A percentile compares a stretch with the other conserved stretches of the same genome.
Evolutionary conservation across 2,888 invertebrate genomes (phyloP).

Genomic region (Tipula helvola): DNA sequence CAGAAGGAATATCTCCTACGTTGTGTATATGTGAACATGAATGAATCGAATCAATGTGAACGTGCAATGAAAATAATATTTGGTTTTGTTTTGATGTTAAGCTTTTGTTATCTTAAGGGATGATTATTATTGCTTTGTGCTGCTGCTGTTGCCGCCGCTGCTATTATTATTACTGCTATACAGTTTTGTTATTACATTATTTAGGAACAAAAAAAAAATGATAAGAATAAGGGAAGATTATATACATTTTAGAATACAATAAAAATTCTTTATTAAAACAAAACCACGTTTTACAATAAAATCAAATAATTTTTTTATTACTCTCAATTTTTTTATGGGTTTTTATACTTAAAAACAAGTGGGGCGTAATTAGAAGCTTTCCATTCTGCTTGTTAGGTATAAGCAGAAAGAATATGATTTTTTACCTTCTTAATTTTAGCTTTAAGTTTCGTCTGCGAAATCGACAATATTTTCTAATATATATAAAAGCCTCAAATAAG

Average conservation of each 20-base stretch:
- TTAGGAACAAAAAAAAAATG: neutral
- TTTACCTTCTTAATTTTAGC: neutral
- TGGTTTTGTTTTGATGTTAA: constrained; percentile 4
- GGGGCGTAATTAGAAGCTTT: neutral
- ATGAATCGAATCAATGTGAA: constrained; percentile 4
- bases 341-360: neutral
- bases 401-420: neutral
- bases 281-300: constrained; percentile 1
- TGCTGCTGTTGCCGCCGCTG: neutral
- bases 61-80: neutral
- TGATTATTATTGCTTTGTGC: neutral
- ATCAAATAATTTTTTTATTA: neutral
- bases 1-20: neutral
- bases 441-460: neutral
- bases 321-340: neutral
- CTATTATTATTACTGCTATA: neutral
- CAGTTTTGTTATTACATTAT: neutral
- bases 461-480: neutral
- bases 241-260: neutral
- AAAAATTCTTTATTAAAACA: neutral
- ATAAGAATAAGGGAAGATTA: constrained; percentile 4
- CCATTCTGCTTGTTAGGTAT: neutral
- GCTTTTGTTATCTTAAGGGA: constrained; percentile 4
- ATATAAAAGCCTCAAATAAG: neutral
- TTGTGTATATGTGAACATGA: neutral